These are phyloP conservation scores for Trilocha varians DNA, from an alignment of 2,888 invertebrate species.

Conservation along the genomic window DNA sequence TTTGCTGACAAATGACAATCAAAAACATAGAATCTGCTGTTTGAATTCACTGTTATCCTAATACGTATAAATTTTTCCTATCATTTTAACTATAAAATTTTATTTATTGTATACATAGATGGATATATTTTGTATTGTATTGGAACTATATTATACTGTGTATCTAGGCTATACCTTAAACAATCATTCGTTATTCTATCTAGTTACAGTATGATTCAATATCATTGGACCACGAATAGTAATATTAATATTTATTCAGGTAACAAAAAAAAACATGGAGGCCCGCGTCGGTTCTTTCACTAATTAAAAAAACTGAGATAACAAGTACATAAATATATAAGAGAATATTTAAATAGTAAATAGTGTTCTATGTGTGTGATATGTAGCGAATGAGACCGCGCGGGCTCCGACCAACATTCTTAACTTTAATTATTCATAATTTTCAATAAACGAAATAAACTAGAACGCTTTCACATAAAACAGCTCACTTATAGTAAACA, in stretches of 20 bases:
- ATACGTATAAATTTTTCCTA: neutral
- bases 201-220: conserved; percentile 68
- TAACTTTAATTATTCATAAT: conserved; percentile 29
- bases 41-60: neutral
- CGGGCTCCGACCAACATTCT: conserved; percentile 50
- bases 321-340: conserved; percentile 22
- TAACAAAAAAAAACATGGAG: conserved; percentile 65
- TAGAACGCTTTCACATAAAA: conserved; percentile 58
- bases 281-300: conserved; percentile 35
- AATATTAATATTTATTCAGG: conserved; percentile 71
- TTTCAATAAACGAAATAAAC: conserved; percentile 67
- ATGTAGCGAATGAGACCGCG: conserved; percentile 40
- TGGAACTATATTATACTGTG: conserved; percentile 30
- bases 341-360: conserved; percentile 22
- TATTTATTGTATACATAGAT: conserved; percentile 24
- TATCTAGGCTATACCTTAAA: conserved; percentile 49
- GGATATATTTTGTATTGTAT: conserved; percentile 28
- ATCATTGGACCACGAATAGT: conserved; percentile 73
- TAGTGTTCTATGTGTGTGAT: conserved; percentile 32
- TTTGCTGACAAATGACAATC: neutral
- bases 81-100: neutral
- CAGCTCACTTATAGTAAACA: conserved; percentile 58
- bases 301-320: conserved; percentile 19
- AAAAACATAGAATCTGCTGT: neutral
- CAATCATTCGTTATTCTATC: conserved; percentile 56